phyloP scores from a whole-genome alignment of 2,888 invertebrate species.

The Neelides folsomi region DNA sequence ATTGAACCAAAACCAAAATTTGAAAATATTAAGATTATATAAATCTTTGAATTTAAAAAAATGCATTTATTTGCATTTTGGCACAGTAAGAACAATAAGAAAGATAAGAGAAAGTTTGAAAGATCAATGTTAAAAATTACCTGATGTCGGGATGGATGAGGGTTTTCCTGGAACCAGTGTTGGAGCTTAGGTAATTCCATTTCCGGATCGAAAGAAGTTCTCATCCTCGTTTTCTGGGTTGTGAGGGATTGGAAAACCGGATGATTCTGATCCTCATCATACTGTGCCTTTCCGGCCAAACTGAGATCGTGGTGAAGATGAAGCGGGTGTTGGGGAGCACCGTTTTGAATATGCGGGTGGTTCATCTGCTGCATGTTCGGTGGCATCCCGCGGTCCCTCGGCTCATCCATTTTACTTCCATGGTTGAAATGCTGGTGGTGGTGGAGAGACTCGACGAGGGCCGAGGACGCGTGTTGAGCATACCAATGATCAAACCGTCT shows the following conservation, averaged over 20 bases:
- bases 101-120: background rate
- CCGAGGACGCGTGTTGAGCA: constrained; percentile 52
- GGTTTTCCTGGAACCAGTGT: constrained; percentile 70
- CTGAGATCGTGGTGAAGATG: constrained; percentile 2
- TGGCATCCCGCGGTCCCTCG: background rate
- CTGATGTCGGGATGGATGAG: constrained; percentile 91
- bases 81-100: too few relatives aligned
- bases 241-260: constrained; percentile 30
- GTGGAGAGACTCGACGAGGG: constrained; percentile 26
- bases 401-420: background rate
- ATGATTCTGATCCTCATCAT: constrained; percentile 27
- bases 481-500: constrained; percentile 88
- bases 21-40: too few relatives aligned
- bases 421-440: constrained; percentile 33
- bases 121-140: constrained; percentile 30
- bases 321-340: background rate
- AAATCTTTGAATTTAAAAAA: background rate
- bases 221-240: constrained; percentile 81
- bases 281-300: constrained; percentile 3
- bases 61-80: too few relatives aligned
- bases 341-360: background rate
- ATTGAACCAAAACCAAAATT: too few relatives aligned
- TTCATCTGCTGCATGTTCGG: background rate
- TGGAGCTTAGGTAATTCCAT: constrained; percentile 89
- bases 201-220: constrained; percentile 94